A percentile compares a stretch with the other conserved stretches of the same genome.
Evolutionary conservation across 2,797 vertebrate genomes (phyloP).

Genomic region (Xiphophorus birchmanni): DNA sequence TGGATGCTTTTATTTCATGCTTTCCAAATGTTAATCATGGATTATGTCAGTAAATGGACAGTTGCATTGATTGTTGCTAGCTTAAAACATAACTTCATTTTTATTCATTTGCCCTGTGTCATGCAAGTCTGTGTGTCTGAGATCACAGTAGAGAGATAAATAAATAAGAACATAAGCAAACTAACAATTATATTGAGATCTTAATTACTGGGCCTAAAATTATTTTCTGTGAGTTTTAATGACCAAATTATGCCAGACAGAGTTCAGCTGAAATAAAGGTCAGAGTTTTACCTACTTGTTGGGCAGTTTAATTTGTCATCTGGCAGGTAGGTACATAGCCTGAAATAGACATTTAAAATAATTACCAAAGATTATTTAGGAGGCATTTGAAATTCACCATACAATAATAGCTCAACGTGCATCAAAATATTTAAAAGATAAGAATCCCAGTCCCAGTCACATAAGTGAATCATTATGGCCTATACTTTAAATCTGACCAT

Average conservation of each 20-base stretch:
- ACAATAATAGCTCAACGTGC: background rate
- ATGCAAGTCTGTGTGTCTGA: background rate
- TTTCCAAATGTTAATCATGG: background rate
- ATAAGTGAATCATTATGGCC: background rate
- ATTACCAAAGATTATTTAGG: background rate
- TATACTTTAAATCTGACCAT: background rate
- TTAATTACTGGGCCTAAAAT: background rate
- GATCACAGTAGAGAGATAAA: background rate
- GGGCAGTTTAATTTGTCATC: background rate
- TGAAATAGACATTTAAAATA: constrained; percentile 4
- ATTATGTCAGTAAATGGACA: constrained; percentile 42
- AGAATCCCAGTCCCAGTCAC: background rate
- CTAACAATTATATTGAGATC: background rate
- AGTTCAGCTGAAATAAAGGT: background rate
- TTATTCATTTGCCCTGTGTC: background rate
- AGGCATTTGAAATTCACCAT: background rate
- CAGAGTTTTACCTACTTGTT: background rate
- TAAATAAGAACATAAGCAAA: background rate
- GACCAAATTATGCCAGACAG: too few relatives aligned
- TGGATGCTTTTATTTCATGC: constrained; percentile 27
- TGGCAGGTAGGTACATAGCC: background rate
- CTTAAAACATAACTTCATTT: background rate
- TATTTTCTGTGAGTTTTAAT: background rate
- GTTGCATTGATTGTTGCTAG: constrained; percentile 1
- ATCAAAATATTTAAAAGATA: background rate